Base-by-base conservation (phyloP, 2,888 invertebrate species). In the Aspidapion aeneum region DNA sequence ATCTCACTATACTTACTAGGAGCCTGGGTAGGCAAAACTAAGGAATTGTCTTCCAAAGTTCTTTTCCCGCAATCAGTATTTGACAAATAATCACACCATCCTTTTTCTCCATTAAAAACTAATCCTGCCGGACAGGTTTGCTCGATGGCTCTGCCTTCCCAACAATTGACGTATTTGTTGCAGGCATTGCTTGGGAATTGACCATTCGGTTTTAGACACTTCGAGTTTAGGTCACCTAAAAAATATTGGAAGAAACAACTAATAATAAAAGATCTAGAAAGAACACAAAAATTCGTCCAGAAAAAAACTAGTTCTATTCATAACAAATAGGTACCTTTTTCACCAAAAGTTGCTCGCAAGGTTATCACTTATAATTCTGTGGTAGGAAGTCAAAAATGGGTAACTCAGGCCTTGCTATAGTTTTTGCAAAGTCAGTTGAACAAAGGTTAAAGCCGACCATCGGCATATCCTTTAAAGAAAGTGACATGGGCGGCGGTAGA, bases 141-240 rank as follows among this genome's bases (percentile, higher is more conserved):
- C 70, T 89, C 89, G 20, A 85, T 81, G 0, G 85, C 87, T 68
- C 83, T 82, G 0, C 86, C 89, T 69, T 89, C 88, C 90, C 90
- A 90, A 74, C 90, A 90, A 75, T 89, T 89, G 16, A 89, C 72
- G 74, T 86, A 90, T 70, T 83, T 86, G 52, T 83, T 83, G 72
- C 90, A 90, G 2, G 82, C 76, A 0, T 82, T 81, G 9, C 86
- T 85, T 0, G 87, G 84, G 67, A 88, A 87, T 74, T 89, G 89
- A 1, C 88, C 85, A 56, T 87, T 79, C 22, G 82, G 81, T 9
- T 81, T 80, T 22, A 79, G 72, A 64, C 86, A 86, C 63, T 70
- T 72, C 55, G 67, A 64, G 48, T 63, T 64, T 22, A 75, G 59
- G 63, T 62, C 61, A 17, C 50, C 60, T 56, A 9, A 56, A 56